Conservation (phyloP, 2,113 vertebrate species). For the Osmerus eperlanus region DNA sequence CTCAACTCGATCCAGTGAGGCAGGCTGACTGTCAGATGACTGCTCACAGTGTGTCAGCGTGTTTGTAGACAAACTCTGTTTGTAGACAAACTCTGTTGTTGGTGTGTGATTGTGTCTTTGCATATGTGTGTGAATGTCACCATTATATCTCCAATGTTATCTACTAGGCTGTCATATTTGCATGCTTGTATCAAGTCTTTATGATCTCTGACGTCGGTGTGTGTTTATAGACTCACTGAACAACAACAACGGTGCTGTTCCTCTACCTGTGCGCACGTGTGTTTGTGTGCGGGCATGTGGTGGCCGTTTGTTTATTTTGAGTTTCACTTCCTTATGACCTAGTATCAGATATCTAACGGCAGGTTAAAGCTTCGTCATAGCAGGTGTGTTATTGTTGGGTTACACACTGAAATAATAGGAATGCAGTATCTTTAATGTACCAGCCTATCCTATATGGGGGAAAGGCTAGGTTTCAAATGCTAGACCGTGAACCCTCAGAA, state of each 20-base stretch:
- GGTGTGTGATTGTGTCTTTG: background rate
- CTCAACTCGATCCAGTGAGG: background rate
- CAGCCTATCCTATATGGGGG: no score
- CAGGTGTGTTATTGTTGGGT: no score
- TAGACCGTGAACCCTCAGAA: no score
- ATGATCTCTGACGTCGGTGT: constrained; percentile 18
- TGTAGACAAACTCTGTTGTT: background rate
- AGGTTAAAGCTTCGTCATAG: no score
- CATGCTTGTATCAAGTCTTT: constrained; percentile 12
- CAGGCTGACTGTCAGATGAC: no score
- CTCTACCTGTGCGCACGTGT: constrained; percentile 24
- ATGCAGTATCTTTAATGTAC: no score
- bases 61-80: background rate
- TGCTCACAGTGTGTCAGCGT: no score
- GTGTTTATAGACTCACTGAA: constrained; percentile 29
- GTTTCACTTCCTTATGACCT: constrained; percentile 6
- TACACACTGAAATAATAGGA: no score
- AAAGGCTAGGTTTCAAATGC: no score
- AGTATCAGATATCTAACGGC: background rate
- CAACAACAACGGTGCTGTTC: constrained; percentile 23
- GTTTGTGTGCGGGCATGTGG: background rate
- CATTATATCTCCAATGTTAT: background rate
- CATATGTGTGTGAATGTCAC: background rate
- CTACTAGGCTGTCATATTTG: constrained; percentile 15
- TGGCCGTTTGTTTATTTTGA: constrained; percentile 2